Percentiles rank a stretch among this genome's conserved stretches.
Evolutionary conservation across 2,113 vertebrate species (phyloP).

Genomic region (Oreochromis spilurus): DNA sequence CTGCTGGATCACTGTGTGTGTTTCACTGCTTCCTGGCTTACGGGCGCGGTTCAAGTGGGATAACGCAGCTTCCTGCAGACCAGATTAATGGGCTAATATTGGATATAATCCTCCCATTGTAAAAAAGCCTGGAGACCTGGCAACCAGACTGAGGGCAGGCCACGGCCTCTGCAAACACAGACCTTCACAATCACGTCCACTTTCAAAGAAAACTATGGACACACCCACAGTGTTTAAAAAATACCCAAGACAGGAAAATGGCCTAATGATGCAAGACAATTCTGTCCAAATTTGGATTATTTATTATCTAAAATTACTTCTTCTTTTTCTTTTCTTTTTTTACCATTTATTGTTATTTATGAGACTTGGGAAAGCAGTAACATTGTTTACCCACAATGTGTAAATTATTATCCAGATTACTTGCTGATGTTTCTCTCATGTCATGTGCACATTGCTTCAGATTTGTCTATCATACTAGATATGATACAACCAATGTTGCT

Average conservation of each 20-base stretch:
- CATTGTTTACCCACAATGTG: not conserved
- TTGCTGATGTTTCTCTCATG: not conserved
- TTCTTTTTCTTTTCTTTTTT: not conserved
- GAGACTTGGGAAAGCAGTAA: not conserved
- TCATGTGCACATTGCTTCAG: not conserved
- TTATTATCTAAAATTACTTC: not conserved
- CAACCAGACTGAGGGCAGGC: not conserved
- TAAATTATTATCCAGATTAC: not conserved
- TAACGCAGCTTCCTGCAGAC: conserved; percentile 35
- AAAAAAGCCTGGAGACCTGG: conserved; percentile 11
- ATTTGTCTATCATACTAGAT: not conserved
- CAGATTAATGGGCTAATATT: conserved; percentile 61
- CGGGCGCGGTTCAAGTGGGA: conserved; percentile 16
- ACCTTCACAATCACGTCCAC: not conserved
- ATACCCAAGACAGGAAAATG: too few species aligned
- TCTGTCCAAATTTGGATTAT: not conserved
- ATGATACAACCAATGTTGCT: not conserved
- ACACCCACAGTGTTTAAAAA: not conserved
- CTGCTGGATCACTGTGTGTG: not conserved
- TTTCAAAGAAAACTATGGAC: not conserved
- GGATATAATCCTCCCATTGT: conserved; percentile 59
- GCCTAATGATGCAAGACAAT: fast-evolving
- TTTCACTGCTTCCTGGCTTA: conserved; percentile 17
- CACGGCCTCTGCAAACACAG: not conserved
- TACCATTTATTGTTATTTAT: not conserved